Evolutionary conservation across 2,797 vertebrate species (phyloP).

Genomic region (Cottoperca gobio): DNA sequence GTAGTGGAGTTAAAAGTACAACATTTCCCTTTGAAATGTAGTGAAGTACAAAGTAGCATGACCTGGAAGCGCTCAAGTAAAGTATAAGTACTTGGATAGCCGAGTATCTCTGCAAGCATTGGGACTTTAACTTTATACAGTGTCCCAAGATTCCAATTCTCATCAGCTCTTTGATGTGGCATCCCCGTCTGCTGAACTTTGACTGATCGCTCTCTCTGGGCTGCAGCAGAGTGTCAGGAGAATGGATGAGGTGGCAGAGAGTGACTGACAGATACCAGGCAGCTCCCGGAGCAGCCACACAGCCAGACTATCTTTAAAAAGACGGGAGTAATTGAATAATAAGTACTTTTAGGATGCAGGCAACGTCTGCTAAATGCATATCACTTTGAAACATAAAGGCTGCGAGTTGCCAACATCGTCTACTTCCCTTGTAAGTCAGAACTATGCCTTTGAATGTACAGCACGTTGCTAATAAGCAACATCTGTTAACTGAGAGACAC

Average conservation of each 20-base stretch:
- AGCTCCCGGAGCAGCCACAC: slow-evolving; percentile 32
- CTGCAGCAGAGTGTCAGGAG: slow-evolving; percentile 61
- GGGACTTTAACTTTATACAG: slow-evolving; percentile 4
- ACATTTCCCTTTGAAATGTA: not conserved
- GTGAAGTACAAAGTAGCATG: not conserved
- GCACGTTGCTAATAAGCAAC: not conserved
- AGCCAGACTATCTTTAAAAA: slow-evolving; percentile 42
- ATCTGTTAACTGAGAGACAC: not conserved
- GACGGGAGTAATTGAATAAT: slow-evolving; percentile 65
- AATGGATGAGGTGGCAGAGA: slow-evolving; percentile 74
- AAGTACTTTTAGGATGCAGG: slow-evolving; percentile 34
- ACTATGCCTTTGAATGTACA: slow-evolving; percentile 9
- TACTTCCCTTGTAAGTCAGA: not conserved
- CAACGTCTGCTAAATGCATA: slow-evolving; percentile 15
- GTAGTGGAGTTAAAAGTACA: not conserved
- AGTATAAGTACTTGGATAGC: not conserved
- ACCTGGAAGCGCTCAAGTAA: not conserved
- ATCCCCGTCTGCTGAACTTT: slow-evolving; percentile 64
- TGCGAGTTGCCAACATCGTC: not conserved
- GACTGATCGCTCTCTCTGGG: slow-evolving; percentile 73
- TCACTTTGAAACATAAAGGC: slow-evolving; percentile 20
- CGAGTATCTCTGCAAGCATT: not conserved
- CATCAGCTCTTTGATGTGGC: slow-evolving; percentile 59
- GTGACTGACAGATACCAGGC: slow-evolving; percentile 74
- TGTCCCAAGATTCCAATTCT: slow-evolving; percentile 46